Percentiles rank a stretch among this genome's conserved stretches.
Conservation (phyloP, 2,113 vertebrate species). For the Eublepharis macularius region DNA sequence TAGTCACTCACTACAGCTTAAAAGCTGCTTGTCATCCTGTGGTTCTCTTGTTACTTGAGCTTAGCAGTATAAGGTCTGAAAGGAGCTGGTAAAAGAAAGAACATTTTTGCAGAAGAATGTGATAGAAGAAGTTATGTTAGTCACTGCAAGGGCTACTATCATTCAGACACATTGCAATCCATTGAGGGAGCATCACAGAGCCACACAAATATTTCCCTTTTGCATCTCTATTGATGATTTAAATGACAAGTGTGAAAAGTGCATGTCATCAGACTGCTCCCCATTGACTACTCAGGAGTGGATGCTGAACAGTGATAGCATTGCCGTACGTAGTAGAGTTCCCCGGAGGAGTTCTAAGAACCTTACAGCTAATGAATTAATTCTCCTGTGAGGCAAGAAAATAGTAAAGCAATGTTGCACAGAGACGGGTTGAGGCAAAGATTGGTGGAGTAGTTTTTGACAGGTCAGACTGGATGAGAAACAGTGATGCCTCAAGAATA, state of each 20-base stretch:
- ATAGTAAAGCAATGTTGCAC: background rate
- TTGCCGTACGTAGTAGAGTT: background rate
- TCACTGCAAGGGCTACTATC: constrained; percentile 30
- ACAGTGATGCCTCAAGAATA: background rate
- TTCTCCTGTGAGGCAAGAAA: background rate
- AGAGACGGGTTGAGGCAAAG: background rate
- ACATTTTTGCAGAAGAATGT: background rate
- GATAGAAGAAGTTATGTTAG: background rate
- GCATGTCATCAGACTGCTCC: constrained; percentile 45
- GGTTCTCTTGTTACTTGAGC: background rate
- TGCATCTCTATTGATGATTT: constrained; percentile 53
- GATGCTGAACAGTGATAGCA: constrained; percentile 39
- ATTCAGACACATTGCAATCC: constrained; percentile 26
- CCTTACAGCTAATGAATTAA: constrained; percentile 6
- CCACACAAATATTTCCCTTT: constrained; percentile 50
- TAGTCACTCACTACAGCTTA: background rate
- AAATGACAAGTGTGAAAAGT: constrained; percentile 65
- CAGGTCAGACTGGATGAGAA: background rate
- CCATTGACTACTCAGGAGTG: constrained; percentile 36
- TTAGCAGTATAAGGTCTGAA: background rate
- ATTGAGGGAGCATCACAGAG: constrained; percentile 37
- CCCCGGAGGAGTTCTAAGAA: background rate
- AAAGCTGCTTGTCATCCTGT: background rate
- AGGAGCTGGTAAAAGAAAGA: background rate
- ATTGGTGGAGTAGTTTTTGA: background rate